phyloP scores from a whole-genome alignment of 2,888 invertebrate genomes.

The Galerucella pusilla region DNA sequence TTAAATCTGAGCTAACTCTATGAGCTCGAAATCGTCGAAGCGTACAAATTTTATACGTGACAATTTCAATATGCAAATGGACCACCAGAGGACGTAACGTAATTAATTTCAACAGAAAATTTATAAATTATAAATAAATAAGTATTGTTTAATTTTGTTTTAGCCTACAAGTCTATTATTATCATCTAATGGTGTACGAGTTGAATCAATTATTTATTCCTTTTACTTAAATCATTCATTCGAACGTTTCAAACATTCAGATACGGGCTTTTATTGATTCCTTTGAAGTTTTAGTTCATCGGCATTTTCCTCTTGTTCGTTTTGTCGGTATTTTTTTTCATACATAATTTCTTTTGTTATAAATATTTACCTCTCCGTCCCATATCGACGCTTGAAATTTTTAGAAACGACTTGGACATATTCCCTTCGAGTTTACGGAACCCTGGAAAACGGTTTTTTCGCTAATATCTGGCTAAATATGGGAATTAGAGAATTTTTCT shows the following conservation, averaged over 20 bases:
- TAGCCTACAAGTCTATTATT: background rate
- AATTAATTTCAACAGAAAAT: background rate
- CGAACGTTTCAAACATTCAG: background rate
- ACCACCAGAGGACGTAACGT: conserved; percentile 16
- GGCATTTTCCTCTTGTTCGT: background rate
- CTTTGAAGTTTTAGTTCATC: conserved; percentile 1
- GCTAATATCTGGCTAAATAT: no score
- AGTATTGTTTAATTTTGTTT: no score
- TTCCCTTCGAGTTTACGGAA: no score
- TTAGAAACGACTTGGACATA: no score
- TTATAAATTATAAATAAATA: background rate
- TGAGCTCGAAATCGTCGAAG: conserved; percentile 28
- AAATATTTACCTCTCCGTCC: background rate
- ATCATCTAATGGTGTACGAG: background rate
- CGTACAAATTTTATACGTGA: conserved; percentile 31
- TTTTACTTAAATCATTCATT: background rate
- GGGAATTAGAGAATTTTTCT: no score
- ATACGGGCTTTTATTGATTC: background rate
- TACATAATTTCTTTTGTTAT: background rate
- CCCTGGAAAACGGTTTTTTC: no score
- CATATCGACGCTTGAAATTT: no score
- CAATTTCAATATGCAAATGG: conserved; percentile 45
- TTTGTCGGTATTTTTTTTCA: background rate
- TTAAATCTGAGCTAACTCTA: conserved; percentile 38
- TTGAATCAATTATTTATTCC: conserved; percentile 4